Evolutionary conservation across 1,140 invertebrate species (phyloP), one percentile per base, ranked within the genome.

Genomic region (Brachionus paranguensis): DNA sequence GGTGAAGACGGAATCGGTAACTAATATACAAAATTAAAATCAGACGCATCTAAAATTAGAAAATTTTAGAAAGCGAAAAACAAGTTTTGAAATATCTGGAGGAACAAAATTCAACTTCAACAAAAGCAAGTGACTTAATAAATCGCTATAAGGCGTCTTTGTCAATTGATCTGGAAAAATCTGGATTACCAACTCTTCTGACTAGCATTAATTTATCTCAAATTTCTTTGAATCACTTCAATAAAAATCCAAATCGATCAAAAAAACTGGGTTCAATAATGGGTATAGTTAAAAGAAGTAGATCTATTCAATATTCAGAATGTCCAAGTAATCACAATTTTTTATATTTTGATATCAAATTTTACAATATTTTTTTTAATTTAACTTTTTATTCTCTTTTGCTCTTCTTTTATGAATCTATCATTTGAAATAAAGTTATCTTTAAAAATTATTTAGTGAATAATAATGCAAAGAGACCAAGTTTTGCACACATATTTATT

Each of bases 1-100:
- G 65, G 60, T 55, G 85, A 84, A 50, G 85, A 84, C 20, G 84
- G 81, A 47, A n/a, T 53, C 37, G 68, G 81, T 84, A 47, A 70
- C 0, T 29, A 11, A 45, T 17, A 50, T 78, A 14, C 4, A 29
- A 27, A 1, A 53, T 12, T 50, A 78, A 29, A 33, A 24, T 50
- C 17, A 20, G 50, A 50, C 47, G 41, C 5, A 7, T 45, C 5
- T 74, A 43, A 53, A 27, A 20, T 14, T 12, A 41, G 8, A 10
- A 76, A 45, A 14, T 41, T 55, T 37, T 33, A 81, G 78, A 81
- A 81, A 81, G 60, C 64, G 78, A 81, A 47, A 81, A 68, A 60
- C 53, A 64, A 20, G 53, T 81, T 64, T 47, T 81, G 11, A 60
- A 81, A 37, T 65, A 45, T 68, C n/a, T 81, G 10, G 78, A 81